A percentile compares a stretch with the other conserved stretches of the same genome.
phyloP scores from a whole-genome alignment of 2,888 invertebrate species.

The Autographa pulchrina region DNA sequence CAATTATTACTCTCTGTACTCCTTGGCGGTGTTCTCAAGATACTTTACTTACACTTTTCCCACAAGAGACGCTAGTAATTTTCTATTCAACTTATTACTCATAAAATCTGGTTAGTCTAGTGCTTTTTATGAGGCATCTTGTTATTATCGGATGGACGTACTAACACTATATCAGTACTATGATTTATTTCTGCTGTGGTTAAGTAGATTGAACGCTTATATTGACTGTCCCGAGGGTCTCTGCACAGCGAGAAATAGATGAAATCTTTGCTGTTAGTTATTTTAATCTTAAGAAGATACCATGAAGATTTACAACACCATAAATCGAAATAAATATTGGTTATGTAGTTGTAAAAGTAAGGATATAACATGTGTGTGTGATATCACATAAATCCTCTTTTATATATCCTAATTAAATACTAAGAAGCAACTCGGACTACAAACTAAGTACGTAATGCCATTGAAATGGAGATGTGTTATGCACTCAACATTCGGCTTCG shows the following conservation, averaged over 20 bases:
- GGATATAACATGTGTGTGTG: background rate
- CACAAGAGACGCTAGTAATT: conserved; percentile 44
- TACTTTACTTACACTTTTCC: conserved; percentile 33
- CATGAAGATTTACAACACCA: background rate
- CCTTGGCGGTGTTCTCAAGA: conserved; percentile 32
- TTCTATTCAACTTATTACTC: conserved; percentile 32
- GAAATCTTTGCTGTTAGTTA: background rate
- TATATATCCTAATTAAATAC: conserved; percentile 1
- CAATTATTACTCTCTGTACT: conserved; percentile 9
- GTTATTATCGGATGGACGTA: background rate
- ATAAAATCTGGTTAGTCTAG: conserved; percentile 23
- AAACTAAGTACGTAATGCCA: conserved; percentile 57
- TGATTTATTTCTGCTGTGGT: background rate
- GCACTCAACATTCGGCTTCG: conserved; percentile 65
- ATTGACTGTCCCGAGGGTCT: background rate
- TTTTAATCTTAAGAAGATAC: background rate
- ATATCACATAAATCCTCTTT: background rate
- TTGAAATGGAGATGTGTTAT: conserved; percentile 71
- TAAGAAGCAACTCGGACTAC: conserved; percentile 14
- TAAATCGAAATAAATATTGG: background rate
- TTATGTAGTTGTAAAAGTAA: background rate
- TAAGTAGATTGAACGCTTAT: background rate
- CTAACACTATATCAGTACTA: background rate
- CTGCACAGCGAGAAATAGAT: background rate
- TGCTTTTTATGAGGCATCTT: conserved; percentile 17